Percentiles rank a stretch among this genome's conserved stretches.
Evolutionary conservation across 1,140 invertebrate species (phyloP).

Genomic region (Aphaenogaster ashmeadi): DNA sequence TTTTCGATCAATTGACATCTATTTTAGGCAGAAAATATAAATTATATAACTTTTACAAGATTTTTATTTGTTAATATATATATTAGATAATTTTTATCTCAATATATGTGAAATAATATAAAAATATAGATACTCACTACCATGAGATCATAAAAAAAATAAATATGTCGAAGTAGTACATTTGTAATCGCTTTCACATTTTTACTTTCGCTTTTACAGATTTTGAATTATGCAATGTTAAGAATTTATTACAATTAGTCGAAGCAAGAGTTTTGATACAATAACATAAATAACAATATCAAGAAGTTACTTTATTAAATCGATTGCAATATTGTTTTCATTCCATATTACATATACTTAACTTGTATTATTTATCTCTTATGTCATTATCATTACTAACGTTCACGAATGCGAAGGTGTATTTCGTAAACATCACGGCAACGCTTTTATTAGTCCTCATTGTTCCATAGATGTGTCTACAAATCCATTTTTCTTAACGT

Average conservation of each 20-base stretch:
- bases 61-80: too few species aligned
- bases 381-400: constrained; percentile 15
- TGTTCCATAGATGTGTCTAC: background rate
- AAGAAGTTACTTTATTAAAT: constrained; percentile 26
- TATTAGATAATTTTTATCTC: too few species aligned
- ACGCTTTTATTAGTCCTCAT: background rate
- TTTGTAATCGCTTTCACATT: background rate
- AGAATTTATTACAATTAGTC: constrained; percentile 12
- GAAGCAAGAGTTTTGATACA: background rate
- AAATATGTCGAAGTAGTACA: background rate
- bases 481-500: constrained; percentile 1
- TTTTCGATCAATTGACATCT: too few species aligned
- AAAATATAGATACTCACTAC: background rate
- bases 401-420: background rate
- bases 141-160: background rate
- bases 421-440: background rate
- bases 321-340: background rate
- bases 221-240: background rate
- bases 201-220: background rate
- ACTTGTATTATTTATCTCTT: constrained; percentile 17
- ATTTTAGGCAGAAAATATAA: too few species aligned
- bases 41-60: too few species aligned
- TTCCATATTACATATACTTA: background rate
- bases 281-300: constrained; percentile 33
- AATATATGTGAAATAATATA: too few species aligned